A percentile compares a stretch with the other conserved stretches of the same genome.
These are phyloP conservation scores for Apteryx owenii DNA, from an alignment of 2,113 vertebrate species.

Conservation along the genomic window DNA sequence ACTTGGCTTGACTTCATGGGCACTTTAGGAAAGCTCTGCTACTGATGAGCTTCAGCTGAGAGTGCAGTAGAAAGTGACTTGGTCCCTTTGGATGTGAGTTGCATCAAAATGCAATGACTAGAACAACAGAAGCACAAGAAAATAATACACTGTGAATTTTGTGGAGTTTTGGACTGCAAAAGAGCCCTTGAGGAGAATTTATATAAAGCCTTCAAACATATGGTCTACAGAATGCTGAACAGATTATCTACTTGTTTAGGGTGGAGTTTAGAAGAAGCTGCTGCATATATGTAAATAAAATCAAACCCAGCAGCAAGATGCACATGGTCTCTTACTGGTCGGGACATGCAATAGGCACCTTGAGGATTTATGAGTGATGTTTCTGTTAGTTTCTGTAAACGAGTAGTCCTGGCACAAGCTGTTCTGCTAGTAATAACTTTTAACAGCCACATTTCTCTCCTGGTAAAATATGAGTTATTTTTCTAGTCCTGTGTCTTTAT, in stretches of 20 bases:
- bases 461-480: neutral
- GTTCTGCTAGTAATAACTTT: neutral
- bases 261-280: neutral
- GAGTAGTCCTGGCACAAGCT: neutral
- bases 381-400: neutral
- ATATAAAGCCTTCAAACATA: neutral
- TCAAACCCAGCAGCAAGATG: neutral
- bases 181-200: neutral
- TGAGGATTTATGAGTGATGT: accelerated
- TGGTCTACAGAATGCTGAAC: neutral
- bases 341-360: neutral
- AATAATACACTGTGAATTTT: neutral
- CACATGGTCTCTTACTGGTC: neutral
- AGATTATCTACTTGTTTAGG: neutral
- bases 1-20: neutral
- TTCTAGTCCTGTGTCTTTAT: neutral
- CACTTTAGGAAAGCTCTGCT: neutral
- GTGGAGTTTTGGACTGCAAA: neutral
- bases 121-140: neutral
- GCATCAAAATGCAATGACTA: neutral
- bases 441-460: neutral
- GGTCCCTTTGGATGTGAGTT: neutral
- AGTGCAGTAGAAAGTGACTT: neutral
- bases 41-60: neutral
- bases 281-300: neutral